phyloP scores from a whole-genome alignment of 2,113 vertebrate species.

The Perca fluviatilis region DNA sequence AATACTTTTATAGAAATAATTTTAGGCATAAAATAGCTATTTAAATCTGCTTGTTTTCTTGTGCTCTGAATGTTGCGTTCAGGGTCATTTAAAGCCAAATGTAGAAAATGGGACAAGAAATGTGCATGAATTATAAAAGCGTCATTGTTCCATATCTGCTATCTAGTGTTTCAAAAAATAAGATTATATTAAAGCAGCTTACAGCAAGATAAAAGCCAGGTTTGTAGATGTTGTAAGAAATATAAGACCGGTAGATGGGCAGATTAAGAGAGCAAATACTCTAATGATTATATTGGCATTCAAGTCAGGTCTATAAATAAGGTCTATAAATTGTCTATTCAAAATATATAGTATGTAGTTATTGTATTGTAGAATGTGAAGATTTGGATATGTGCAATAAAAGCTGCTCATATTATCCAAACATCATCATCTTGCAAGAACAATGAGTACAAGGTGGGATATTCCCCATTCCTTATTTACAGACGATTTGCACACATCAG shows the following conservation, averaged over 20 bases:
- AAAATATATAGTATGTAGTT: background rate
- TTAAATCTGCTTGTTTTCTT: background rate
- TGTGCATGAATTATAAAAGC: background rate
- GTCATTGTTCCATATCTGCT: background rate
- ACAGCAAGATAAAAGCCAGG: background rate
- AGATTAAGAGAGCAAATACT: background rate
- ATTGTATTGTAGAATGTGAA: background rate
- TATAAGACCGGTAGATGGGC: background rate
- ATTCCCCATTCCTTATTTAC: background rate
- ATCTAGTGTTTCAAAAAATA: background rate
- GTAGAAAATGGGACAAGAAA: background rate
- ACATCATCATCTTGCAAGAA: no score
- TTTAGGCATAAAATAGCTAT: background rate
- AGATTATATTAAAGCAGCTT: background rate
- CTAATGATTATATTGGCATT: background rate
- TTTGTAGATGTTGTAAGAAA: no score
- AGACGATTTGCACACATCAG: background rate
- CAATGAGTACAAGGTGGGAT: background rate
- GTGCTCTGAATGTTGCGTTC: background rate
- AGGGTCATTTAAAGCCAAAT: conserved; percentile 2
- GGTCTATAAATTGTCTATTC: background rate
- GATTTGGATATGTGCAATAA: background rate
- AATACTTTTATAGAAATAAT: background rate
- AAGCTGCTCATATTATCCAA: background rate
- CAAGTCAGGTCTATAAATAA: background rate